These are phyloP conservation scores for Temnothorax rugatulus DNA, from an alignment of 2,888 invertebrate genomes.

Conservation along the genomic window DNA sequence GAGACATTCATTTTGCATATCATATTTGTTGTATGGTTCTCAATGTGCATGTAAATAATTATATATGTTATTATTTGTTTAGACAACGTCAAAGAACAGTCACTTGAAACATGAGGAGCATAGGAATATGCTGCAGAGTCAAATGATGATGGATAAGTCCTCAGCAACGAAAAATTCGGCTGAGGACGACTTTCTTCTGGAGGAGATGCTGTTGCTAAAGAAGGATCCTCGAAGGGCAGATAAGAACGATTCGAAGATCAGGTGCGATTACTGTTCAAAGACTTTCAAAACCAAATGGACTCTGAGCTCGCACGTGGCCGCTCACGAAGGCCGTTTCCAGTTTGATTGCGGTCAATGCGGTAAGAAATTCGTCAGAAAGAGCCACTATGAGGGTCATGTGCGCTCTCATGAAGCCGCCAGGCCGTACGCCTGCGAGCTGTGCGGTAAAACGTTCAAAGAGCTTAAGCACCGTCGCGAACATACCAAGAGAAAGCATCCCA, in stretches of 20 bases:
- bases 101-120: slow-evolving; percentile 79
- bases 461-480: slow-evolving; percentile 85
- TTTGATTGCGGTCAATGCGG: slow-evolving; percentile 85
- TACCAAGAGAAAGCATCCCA: slow-evolving; percentile 83
- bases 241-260: slow-evolving; percentile 76
- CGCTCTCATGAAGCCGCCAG: slow-evolving; percentile 84
- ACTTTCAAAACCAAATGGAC: slow-evolving; percentile 85
- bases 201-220: slow-evolving; percentile 82
- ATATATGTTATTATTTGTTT: not conserved
- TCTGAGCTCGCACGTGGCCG: slow-evolving; percentile 84
- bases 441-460: slow-evolving; percentile 85
- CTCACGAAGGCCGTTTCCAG: slow-evolving; percentile 85
- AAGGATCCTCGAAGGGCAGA: slow-evolving; percentile 73
- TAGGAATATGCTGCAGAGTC: slow-evolving; percentile 71
- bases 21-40: not conserved
- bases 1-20: not conserved
- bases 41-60: not conserved
- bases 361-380: slow-evolving; percentile 85
- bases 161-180: slow-evolving; percentile 64
- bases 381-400: slow-evolving; percentile 85
- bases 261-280: slow-evolving; percentile 84
- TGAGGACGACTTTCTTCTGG: slow-evolving; percentile 81
- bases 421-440: slow-evolving; percentile 84
- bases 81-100: slow-evolving; percentile 57
- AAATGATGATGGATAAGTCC: slow-evolving; percentile 49